Evolutionary conservation across 2,797 vertebrate genomes (phyloP).

Genomic region (Sylvia borin): DNA sequence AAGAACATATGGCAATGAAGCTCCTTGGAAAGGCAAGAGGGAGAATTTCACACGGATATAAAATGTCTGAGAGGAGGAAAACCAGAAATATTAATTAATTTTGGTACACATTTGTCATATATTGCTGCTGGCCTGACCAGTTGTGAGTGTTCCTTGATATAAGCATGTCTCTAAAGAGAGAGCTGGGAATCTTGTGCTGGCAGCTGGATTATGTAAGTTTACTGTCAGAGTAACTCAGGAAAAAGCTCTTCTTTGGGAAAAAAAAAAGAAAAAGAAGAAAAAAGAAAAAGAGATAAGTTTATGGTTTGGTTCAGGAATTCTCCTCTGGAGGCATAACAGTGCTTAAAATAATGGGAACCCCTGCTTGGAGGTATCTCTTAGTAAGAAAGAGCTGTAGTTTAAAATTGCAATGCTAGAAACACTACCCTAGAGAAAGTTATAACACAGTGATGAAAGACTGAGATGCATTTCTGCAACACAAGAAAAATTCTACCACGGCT

Average conservation of each 20-base stretch:
- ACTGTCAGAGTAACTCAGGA: neutral
- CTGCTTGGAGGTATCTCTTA: slow-evolving; percentile 38
- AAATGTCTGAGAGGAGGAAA: neutral
- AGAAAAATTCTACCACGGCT: slow-evolving; percentile 25
- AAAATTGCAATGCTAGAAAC: slow-evolving; percentile 16
- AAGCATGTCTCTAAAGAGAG: neutral
- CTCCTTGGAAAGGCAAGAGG: neutral
- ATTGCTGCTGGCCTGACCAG: neutral
- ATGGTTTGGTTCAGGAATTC: slow-evolving; percentile 38
- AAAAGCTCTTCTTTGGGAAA: neutral
- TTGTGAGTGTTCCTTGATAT: neutral
- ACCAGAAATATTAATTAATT: neutral
- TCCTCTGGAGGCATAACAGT: slow-evolving; percentile 31
- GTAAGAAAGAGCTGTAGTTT: slow-evolving; percentile 4
- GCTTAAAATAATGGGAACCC: slow-evolving; percentile 50
- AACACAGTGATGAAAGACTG: slow-evolving; percentile 4
- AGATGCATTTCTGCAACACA: slow-evolving; percentile 12
- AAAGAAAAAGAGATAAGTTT: neutral
- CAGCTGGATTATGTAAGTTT: neutral
- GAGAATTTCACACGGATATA: neutral
- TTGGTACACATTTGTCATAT: neutral
- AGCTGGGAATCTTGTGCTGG: neutral
- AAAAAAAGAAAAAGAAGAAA: neutral
- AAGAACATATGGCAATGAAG: neutral
- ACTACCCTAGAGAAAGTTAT: slow-evolving; percentile 25